Percentiles rank a stretch among this genome's conserved stretches.
Evolutionary conservation across 2,113 vertebrate species (phyloP).

Genomic region (Xiphophorus maculatus): DNA sequence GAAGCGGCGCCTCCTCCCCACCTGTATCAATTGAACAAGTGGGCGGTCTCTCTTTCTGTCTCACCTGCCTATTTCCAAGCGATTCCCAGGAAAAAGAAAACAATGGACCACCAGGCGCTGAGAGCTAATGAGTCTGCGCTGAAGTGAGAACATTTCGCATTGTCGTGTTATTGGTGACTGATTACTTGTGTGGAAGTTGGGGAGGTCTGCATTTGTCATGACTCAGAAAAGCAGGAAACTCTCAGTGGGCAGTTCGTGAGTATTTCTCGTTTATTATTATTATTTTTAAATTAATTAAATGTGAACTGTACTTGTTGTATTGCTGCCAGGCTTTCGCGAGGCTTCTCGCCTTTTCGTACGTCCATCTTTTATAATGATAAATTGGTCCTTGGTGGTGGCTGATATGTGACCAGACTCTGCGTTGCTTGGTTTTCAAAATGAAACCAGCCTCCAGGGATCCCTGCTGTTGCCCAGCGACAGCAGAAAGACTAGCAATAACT

Average conservation of each 20-base stretch:
- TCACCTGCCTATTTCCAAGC: not conserved
- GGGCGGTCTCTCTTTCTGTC: not conserved
- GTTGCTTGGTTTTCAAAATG: conserved; percentile 18
- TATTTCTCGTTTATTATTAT: conserved; percentile 2
- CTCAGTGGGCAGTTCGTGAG: conserved; percentile 78
- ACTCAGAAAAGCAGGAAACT: conserved; percentile 59
- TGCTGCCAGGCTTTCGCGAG: no score
- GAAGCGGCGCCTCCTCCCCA: not conserved
- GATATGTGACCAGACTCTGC: not conserved
- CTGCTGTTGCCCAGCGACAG: conserved; percentile 31
- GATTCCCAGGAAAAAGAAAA: not conserved
- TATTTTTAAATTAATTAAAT: not conserved
- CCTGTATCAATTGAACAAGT: not conserved
- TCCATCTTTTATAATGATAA: not conserved
- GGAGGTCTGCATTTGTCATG: conserved; percentile 44
- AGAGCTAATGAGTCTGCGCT: not conserved
- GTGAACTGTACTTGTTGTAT: no score
- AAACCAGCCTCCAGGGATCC: conserved; percentile 12
- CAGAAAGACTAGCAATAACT: not conserved
- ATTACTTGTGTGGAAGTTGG: not conserved
- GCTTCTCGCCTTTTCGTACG: not conserved
- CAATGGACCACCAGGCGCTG: not conserved
- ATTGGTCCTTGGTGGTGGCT: not conserved
- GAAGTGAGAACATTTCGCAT: not conserved
- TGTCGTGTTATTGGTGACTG: not conserved